Percentiles rank a stretch among this genome's conserved stretches.
Evolutionary conservation across 2,888 invertebrate genomes (phyloP).

Genomic region (Ashinkailepas kermadecensis): DNA sequence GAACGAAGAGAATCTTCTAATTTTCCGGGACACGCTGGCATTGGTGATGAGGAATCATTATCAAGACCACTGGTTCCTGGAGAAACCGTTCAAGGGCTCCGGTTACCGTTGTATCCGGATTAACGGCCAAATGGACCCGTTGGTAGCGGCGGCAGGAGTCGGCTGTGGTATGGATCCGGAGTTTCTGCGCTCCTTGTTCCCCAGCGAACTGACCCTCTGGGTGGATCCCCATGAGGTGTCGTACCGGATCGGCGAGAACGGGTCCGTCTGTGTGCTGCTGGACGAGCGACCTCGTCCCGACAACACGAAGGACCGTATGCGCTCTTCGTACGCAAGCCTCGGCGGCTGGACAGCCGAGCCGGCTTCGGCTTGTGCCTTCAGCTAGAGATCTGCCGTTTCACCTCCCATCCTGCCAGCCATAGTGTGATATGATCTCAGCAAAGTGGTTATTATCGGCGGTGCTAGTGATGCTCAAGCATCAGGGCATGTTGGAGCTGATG

Average conservation of each 20-base stretch:
- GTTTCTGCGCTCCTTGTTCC: slow-evolving; percentile 52
- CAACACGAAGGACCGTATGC: background rate
- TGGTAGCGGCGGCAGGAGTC: slow-evolving; percentile 56
- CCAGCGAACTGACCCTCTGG: slow-evolving; percentile 66
- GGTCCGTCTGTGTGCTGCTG: slow-evolving; percentile 54
- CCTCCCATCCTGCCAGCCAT: slow-evolving; percentile 22
- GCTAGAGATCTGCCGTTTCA: background rate
- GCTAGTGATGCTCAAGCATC: slow-evolving; percentile 13
- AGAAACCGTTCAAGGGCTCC: slow-evolving; percentile 60
- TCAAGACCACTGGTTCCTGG: slow-evolving; percentile 66
- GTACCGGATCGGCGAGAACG: slow-evolving; percentile 57
- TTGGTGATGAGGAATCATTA: slow-evolving; percentile 48
- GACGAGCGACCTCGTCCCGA: slow-evolving; percentile 37
- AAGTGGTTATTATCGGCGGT: slow-evolving; percentile 18
- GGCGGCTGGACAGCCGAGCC: slow-evolving; percentile 6
- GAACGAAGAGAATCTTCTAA: slow-evolving; percentile 42
- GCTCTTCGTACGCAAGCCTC: background rate
- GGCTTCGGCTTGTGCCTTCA: background rate
- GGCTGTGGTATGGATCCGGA: slow-evolving; percentile 55
- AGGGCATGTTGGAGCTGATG: slow-evolving; percentile 8
- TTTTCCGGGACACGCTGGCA: slow-evolving; percentile 45
- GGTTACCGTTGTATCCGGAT: slow-evolving; percentile 63
- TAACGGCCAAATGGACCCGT: slow-evolving; percentile 62
- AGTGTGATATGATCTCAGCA: slow-evolving; percentile 20
- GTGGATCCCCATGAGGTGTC: slow-evolving; percentile 65